Base-by-base conservation (phyloP, 1,140 invertebrate genomes). In the Planococcus citri region DNA sequence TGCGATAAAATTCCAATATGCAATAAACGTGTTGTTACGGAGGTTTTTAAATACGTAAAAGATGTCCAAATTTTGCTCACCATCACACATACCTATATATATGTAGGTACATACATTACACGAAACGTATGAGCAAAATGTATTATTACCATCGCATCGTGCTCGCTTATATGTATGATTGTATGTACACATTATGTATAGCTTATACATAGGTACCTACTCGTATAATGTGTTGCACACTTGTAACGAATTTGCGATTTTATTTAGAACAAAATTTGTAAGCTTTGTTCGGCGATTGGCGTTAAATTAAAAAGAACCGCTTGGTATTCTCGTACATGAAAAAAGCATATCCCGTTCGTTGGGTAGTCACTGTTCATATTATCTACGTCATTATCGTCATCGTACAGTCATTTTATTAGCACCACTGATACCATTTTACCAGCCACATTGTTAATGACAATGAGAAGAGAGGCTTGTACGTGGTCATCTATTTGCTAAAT, bases 401-500 rank as follows among this genome's bases (percentile, higher is more conserved):
- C 41, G 41, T 51, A n/a, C 17, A 51, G 41, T 51, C 41, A 51
- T 51, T 33, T 17, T 51, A 20, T 51, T 51, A 51, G 10, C 2
- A 51, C 41, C 41, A 51, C 17, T 20, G n/a, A 51, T 51, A 20
- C n/a, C 41, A 51, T 51, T 51, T 51, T 51, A 17, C 41, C 17
- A 17, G 17, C 4, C 41, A 51, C 41, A 51, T 51, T 51, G 41
- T 51, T 51, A 51, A 51, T 51, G 41, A 51, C 41, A 51, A 20
- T 51, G 41, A 51, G n/a, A 9, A 17, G n/a, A n/a, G 41, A 51
- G 2, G 41, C 41, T 51, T 51, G 41, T 51, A 51, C 41, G 41
- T 51, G 41, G 41, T 51, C 41, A n/a, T 51, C 41, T 51, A 51
- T 51, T 51, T 51, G 41, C n/a, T 51, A 51, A 51, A 51, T 51